Percentiles rank a stretch among this genome's conserved stretches.
Evolutionary conservation across 2,113 vertebrate species (phyloP).

Genomic region (Mirza zaza): DNA sequence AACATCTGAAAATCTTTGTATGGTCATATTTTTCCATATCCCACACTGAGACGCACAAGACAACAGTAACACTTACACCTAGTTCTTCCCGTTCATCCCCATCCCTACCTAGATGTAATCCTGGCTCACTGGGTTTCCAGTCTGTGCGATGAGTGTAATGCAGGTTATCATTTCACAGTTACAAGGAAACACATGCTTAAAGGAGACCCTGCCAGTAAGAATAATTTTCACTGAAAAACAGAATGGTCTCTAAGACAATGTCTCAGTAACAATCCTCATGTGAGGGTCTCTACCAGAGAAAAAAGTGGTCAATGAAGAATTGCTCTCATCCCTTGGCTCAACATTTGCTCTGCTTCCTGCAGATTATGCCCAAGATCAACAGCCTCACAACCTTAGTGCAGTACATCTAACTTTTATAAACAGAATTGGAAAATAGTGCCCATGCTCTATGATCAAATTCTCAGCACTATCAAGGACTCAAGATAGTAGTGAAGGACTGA

Average conservation of each 20-base stretch:
- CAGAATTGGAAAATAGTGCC: background rate
- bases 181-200: background rate
- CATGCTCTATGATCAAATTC: background rate
- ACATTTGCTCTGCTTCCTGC: background rate
- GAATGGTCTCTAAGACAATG: background rate
- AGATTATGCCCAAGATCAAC: background rate
- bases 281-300: background rate
- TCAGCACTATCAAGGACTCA: background rate
- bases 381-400: background rate
- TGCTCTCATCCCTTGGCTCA: background rate
- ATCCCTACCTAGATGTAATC: background rate
- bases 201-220: background rate
- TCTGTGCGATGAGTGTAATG: background rate
- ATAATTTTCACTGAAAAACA: background rate
- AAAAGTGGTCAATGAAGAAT: background rate
- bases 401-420: background rate
- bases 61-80: background rate
- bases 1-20: background rate
- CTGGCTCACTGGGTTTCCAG: background rate
- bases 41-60: background rate
- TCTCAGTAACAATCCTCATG: background rate
- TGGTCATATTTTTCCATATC: background rate
- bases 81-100: background rate
- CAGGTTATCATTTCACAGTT: background rate
- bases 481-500: background rate